These are phyloP conservation scores for Manis javanica DNA, from an alignment of 2,797 vertebrate genomes.

Conservation along the genomic window DNA sequence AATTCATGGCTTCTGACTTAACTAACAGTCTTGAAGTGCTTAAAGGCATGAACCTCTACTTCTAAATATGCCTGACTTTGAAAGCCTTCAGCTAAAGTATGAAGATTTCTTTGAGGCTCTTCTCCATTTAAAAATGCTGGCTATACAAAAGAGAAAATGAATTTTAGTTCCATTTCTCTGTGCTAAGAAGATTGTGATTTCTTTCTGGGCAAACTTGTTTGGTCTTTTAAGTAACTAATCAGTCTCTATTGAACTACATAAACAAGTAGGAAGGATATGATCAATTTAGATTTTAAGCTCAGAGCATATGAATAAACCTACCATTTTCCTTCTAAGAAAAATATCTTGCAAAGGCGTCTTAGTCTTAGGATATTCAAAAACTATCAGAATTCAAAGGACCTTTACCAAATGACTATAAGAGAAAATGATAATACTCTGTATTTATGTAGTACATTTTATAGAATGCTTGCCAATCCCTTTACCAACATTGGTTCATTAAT, in stretches of 20 bases:
- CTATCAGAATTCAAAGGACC: slow-evolving; percentile 43
- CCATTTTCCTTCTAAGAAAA: slow-evolving; percentile 64
- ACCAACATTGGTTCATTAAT: slow-evolving; percentile 54
- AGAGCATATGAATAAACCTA: slow-evolving; percentile 56
- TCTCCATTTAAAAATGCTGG: slow-evolving; percentile 65
- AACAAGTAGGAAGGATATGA: slow-evolving; percentile 74
- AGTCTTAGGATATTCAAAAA: slow-evolving; percentile 8
- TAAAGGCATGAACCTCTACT: slow-evolving; percentile 59
- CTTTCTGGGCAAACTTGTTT: slow-evolving; percentile 67
- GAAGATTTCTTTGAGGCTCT: slow-evolving; percentile 64
- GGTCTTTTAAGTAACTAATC: slow-evolving; percentile 67
- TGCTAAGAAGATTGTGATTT: slow-evolving; percentile 71
- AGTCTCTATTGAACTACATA: slow-evolving; percentile 74
- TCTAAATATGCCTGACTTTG: slow-evolving; percentile 58
- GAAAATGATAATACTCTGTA: slow-evolving; percentile 45
- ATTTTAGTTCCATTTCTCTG: slow-evolving; percentile 72
- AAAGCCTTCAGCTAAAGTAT: slow-evolving; percentile 60
- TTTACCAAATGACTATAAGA: slow-evolving; percentile 43
- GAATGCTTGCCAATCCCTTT: slow-evolving; percentile 22
- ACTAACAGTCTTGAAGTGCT: slow-evolving; percentile 54
- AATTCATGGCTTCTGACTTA: slow-evolving; percentile 67
- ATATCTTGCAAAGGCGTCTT: slow-evolving; percentile 48
- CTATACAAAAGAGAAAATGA: slow-evolving; percentile 64
- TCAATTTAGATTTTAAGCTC: slow-evolving; percentile 53
- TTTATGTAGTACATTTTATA: slow-evolving; percentile 26